Evolutionary conservation across 2,888 invertebrate species (phyloP), one percentile per base, ranked within the genome.

Genomic region (Alitta virens): DNA sequence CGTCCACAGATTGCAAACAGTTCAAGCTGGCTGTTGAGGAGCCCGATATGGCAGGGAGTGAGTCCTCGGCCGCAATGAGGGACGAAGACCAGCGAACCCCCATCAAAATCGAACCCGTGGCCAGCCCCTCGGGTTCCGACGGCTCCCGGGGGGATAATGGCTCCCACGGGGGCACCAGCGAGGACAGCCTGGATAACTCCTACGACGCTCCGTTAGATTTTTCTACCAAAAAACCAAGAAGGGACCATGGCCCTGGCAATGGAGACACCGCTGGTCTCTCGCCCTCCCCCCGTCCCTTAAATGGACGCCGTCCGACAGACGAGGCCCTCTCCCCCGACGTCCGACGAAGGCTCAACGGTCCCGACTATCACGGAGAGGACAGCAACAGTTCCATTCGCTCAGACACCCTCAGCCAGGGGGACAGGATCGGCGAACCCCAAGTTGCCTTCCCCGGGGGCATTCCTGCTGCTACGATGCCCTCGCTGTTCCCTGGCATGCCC

Each of bases 191-290:
- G 21, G 62, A 38, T 42, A 52, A 25, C 33, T 26, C 23, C 16
- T 25, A 43, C n/a, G 60, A 63, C 33, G 59, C 57, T 14, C 63
- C 63, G 2, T 42, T 63, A 5, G 63, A 63, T 51, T 63, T 63
- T 23, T 60, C 60, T 25, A 54, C 59, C 23, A 63, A 63, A 27
- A 55, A 49, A 27, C 24, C 33, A 7, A 21, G 16, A 16, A 52
- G 40, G 53, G 23, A 53, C 14, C 3, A 23, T 3, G 33, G 5
- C 33, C 33, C 33, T 7, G 33, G 12, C 33, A n/a, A n/a, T 12
- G 16, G 12, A 14, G 9, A 9, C 9, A 49, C 7, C 16, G 18
- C n/a, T 7, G 23, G 16, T 16, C 49, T 9, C 9, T 49, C n/a
- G 16, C n/a, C n/a, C 49, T 33, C 33, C 33, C 33, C 33, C 33